Evolutionary conservation across 2,113 vertebrate genomes (phyloP).

Genomic region (Macquaria ambigua): DNA sequence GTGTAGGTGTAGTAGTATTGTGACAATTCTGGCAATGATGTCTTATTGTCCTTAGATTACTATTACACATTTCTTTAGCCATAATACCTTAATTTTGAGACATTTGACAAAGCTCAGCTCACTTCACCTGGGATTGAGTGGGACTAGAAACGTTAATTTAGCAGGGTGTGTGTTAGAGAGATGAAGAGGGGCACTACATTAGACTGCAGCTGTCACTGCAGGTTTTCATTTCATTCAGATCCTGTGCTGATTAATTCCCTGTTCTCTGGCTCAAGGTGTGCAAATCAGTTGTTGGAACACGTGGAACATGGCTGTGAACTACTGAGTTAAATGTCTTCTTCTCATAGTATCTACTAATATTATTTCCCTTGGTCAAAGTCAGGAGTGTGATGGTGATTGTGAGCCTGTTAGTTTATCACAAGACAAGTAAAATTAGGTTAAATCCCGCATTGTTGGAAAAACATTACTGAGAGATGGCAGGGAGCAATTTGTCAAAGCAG

Average conservation of each 20-base stretch:
- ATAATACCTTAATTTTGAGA: neutral
- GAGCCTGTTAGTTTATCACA: neutral
- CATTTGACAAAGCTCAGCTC: neutral
- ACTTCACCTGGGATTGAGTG: neutral
- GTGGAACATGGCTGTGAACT: neutral
- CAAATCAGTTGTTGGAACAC: neutral
- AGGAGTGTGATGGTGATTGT: neutral
- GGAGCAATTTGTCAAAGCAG: neutral
- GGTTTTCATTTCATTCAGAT: neutral
- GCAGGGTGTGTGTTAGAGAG: neutral
- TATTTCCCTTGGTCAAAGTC: neutral
- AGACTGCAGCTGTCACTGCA: neutral
- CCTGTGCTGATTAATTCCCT: neutral
- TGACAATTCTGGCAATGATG: neutral
- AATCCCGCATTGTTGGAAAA: neutral
- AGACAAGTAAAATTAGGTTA: neutral
- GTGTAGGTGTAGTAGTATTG: neutral
- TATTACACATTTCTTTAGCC: neutral
- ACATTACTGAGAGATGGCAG: neutral
- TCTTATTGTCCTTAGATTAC: neutral
- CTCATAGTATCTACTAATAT: neutral
- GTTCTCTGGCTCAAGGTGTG: neutral
- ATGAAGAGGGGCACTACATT: neutral
- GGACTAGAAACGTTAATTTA: neutral
- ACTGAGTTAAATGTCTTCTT: neutral